Evolutionary conservation across 2,113 vertebrate species (phyloP).

Genomic region (Anoura caudifer): DNA sequence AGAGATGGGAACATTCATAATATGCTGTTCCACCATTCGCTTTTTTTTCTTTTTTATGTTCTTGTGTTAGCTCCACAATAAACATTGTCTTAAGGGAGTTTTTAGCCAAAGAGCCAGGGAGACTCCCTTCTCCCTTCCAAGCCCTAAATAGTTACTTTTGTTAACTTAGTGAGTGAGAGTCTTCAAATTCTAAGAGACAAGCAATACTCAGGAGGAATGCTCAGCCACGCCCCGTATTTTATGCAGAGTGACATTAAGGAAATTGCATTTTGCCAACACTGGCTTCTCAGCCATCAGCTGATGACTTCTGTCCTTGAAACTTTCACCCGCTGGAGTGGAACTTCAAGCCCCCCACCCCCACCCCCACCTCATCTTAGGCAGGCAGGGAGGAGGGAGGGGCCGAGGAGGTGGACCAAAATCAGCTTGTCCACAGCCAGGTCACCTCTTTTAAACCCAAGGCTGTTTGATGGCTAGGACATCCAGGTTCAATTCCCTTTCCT

Average conservation of each 20-base stretch:
- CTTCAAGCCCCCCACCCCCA: fast-evolving
- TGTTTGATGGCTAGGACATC: not conserved
- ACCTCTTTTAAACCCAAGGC: not conserved
- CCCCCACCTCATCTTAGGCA: not conserved
- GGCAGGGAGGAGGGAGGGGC: not conserved
- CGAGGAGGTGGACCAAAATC: fast-evolving
- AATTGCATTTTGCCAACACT: not conserved
- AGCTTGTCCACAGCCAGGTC: not conserved
- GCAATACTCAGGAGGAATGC: not conserved
- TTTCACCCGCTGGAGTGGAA: not conserved
- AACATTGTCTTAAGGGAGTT: not conserved
- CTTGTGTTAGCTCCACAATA: not conserved
- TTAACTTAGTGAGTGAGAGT: not conserved
- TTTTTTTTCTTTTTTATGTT: not conserved
- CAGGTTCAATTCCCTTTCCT: not conserved
- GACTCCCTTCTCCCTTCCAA: not conserved
- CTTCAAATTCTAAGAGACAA: not conserved
- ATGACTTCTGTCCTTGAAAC: not conserved
- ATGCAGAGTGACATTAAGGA: not conserved
- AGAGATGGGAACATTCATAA: not conserved
- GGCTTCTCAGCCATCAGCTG: not conserved
- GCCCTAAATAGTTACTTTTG: not conserved
- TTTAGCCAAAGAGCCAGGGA: not conserved
- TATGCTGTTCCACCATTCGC: not conserved
- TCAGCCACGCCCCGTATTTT: not conserved